Percentiles rank a stretch among this genome's conserved stretches.
phyloP scores from a whole-genome alignment of 2,797 vertebrate species.

The Moxostoma hubbsi region DNA sequence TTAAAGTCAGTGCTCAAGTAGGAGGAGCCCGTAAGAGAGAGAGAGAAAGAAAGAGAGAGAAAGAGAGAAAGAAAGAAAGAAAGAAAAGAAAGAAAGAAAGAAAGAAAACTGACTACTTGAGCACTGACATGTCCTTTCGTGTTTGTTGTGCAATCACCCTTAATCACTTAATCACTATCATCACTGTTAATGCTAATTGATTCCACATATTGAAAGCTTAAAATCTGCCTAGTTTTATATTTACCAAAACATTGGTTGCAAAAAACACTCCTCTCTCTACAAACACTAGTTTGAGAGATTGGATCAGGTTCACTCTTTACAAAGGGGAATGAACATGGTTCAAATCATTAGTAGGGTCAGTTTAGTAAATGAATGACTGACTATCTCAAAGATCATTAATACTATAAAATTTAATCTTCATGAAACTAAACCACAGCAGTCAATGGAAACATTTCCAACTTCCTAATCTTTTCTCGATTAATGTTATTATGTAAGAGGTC shows the following conservation, averaged over 20 bases:
- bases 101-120: too few relatives aligned
- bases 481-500: background rate
- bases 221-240: too few relatives aligned
- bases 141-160: too few relatives aligned
- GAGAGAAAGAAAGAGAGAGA: too few relatives aligned
- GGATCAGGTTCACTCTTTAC: background rate
- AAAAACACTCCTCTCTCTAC: background rate
- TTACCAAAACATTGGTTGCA: too few relatives aligned
- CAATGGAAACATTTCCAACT: background rate
- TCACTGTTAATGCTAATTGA: too few relatives aligned
- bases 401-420: background rate
- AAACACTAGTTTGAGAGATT: background rate
- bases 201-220: background rate
- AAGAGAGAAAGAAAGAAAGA: too few relatives aligned
- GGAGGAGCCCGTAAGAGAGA: too few relatives aligned
- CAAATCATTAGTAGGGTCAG: background rate
- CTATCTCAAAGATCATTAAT: background rate
- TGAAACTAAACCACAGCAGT: background rate
- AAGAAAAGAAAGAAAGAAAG: too few relatives aligned
- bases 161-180: too few relatives aligned
- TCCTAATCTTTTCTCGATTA: background rate
- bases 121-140: too few relatives aligned
- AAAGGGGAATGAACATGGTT: background rate
- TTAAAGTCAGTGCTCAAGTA: too few relatives aligned
- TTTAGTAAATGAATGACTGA: conserved; percentile 5